These are phyloP conservation scores for Echinometra lucunter DNA, from an alignment of 53 echinoderm and acorn worm species.

Conservation along the genomic window DNA sequence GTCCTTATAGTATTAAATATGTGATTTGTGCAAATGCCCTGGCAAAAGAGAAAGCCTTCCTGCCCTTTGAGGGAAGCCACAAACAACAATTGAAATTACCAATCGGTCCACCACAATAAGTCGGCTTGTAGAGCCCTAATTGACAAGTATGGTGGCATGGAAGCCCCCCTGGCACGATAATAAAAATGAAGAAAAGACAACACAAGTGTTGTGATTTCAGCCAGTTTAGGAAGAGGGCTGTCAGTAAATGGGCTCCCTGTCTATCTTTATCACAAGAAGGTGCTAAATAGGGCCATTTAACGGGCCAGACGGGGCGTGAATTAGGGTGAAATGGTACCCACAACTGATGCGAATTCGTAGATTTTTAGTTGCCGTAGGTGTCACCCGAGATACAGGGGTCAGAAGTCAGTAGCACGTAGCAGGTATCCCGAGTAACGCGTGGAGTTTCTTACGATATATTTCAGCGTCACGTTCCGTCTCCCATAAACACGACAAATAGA, in stretches of 20 bases:
- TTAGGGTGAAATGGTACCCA: constrained; percentile 43
- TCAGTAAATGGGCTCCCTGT: not conserved
- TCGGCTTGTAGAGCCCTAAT: constrained; percentile 1
- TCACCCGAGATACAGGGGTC: constrained; percentile 1
- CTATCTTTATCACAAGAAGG: constrained; percentile 41
- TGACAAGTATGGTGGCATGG: constrained; percentile 4
- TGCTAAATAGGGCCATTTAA: constrained; percentile 53
- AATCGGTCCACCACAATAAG: not conserved
- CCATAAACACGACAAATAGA: not conserved
- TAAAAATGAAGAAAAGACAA: constrained; percentile 22
- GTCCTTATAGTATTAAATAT: not conserved
- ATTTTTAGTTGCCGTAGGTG: not conserved
- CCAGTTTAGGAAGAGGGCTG: not conserved
- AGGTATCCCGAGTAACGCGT: constrained; percentile 23
- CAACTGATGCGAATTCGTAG: constrained; percentile 17
- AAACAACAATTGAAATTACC: constrained; percentile 63
- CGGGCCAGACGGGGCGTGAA: constrained; percentile 43
- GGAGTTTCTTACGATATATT: not conserved
- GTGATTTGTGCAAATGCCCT: not conserved
- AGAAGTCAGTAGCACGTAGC: not conserved
- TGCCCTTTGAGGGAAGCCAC: constrained; percentile 22
- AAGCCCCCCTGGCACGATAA: not conserved
- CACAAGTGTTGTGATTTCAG: not conserved
- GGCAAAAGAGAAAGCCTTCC: not conserved
- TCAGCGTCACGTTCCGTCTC: not conserved